Evolutionary conservation across 2,113 vertebrate species (phyloP), one percentile per base, ranked within the genome.

Genomic region (Muscicapa adusta): DNA sequence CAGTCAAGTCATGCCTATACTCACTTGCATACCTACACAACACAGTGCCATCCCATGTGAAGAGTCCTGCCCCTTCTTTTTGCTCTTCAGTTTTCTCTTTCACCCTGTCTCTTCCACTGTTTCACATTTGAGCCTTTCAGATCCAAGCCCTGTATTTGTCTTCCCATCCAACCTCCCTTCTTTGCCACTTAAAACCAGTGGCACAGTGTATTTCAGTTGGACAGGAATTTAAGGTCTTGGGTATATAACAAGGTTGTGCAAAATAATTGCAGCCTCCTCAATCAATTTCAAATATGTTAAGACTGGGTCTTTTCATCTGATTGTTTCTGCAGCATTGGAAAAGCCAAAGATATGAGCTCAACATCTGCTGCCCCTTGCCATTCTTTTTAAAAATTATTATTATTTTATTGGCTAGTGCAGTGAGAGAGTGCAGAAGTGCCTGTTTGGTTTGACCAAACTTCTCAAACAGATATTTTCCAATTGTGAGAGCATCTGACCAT

Each of bases 401-500:
- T 54, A 12, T 60, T 90, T 67, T 84, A 50, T 87, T 95, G 77
- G 71, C 24, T 51, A 19, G 13, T 81, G 63, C 60, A 89, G 54
- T 78, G 43, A 93, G 79, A 92, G 42, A n/a, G 61, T 63, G 50
- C 0, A 2, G 83, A 90, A 88, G 34, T 38, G 36, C 34, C 31
- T 76, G 42, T 51, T 95, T 88, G 92, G 71, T 91, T 94, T 89
- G 82, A 93, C 60, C 68, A 90, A 91, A 96, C 50, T 93, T 94
- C 70, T 87, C 53, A 83, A 86, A 95, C 93, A 96, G 71, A 96
- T 96, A 87, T 92, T 97, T 97, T 96, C 86, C 85, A 95, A 43
- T 92, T 95, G 73, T 91, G 93, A 96, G 94, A 92, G 70, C 93
- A 94, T 95, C 63, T 96, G 94, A 97, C 76, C 89, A 97, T 97